Base-by-base conservation (phyloP, 2,888 invertebrate genomes). In the Polydrusus pterygomalis region DNA sequence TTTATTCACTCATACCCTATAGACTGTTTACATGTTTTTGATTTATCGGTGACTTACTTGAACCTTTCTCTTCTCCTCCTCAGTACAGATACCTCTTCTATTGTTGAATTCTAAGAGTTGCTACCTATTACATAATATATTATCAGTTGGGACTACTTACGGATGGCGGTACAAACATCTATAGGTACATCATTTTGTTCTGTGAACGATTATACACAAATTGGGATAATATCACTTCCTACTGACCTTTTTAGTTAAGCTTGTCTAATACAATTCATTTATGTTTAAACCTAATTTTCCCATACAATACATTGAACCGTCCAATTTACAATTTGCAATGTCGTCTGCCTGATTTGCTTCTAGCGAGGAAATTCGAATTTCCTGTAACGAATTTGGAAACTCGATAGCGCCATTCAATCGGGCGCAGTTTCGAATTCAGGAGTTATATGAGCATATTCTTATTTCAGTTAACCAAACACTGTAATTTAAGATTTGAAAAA, bases 251-350 rank as follows among this genome's bases (percentile, higher is more conserved):
- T 47, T 8, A 47, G 15, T 7, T 47, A 17, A 17, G 17, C 17
- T 6, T 3, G 51, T 51, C 9, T 20, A 9, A 51, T 20, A 51
- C 20, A 9, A 34, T 0, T 30, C 3, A 1, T 54, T 25, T 54
- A 6, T 54, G n/a, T n/a, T 54, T n/a, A 30, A 30, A 54, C 54
- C 54, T 54, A 54, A 54, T 54, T 54, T 54, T 54, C 54, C 11
- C 25, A 11, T 54, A 54, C 54, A 30, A 30, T 30, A 54, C 54
- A 30, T 10, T n/a, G n/a, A 0, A n/a, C 30, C n/a, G 30, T 25
- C 30, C 54, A 54, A 30, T 54, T 30, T 54, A 54, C 54, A 13
- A 30, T 54, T 54, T 54, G 13, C 54, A 30, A 9, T 17, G 54
- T 30, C 30, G 25, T 30, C 13, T n/a, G 30, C 13, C 54, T 30